These are phyloP conservation scores for Procavia capensis DNA, from an alignment of 2,113 vertebrate genomes.

Conservation along the genomic window DNA sequence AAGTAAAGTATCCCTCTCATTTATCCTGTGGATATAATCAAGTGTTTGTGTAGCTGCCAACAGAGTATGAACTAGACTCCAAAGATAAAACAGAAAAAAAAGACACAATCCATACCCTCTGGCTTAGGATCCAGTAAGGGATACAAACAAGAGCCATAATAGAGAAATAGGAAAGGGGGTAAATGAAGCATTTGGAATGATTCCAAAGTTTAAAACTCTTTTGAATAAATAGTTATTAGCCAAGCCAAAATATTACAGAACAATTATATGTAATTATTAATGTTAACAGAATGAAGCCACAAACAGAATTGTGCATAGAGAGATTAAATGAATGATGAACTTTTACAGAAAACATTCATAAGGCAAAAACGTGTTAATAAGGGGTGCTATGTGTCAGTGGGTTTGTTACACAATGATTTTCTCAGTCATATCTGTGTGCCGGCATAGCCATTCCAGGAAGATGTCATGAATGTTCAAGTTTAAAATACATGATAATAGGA, in stretches of 20 bases:
- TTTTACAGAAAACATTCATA: not conserved
- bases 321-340: not conserved
- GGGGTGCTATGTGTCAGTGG: not conserved
- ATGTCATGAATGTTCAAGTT: not conserved
- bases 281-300: not conserved
- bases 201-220: not conserved
- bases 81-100: not conserved
- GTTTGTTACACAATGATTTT: not conserved
- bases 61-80: not conserved
- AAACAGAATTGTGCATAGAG: not conserved
- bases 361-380: not conserved
- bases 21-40: not conserved
- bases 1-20: not conserved
- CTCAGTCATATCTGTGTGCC: not conserved
- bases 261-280: not conserved
- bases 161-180: not conserved
- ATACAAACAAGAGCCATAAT: not conserved
- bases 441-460: not conserved
- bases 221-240: conserved; percentile 4
- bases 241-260: too few relatives aligned
- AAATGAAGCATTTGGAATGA: not conserved
- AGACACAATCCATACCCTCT: not conserved
- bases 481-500: not conserved
- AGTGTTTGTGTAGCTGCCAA: not conserved
- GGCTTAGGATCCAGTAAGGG: not conserved